Evolutionary conservation across 2,888 invertebrate species (phyloP).

Genomic region (Spilosoma lubricipeda): DNA sequence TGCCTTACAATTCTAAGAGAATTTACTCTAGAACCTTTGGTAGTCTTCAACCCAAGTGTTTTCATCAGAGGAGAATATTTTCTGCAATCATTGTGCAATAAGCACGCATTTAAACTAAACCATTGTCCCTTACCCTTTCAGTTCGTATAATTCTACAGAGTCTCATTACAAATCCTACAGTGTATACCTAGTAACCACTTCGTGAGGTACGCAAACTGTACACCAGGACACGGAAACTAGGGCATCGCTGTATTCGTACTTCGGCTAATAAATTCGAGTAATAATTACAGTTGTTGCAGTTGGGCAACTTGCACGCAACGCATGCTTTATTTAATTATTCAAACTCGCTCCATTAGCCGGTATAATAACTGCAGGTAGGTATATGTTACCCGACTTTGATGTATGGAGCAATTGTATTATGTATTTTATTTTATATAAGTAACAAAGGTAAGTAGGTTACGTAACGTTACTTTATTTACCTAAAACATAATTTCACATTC

Average conservation of each 20-base stretch:
- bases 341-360: conserved; percentile 46
- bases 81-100: background rate
- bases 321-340: conserved; percentile 47
- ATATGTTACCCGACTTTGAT: conserved; percentile 19
- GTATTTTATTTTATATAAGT: background rate
- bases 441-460: background rate
- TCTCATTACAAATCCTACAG: conserved; percentile 6
- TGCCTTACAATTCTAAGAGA: background rate
- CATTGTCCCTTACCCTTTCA: background rate
- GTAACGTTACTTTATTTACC: background rate
- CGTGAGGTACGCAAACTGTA: conserved; percentile 18
- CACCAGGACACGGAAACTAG: conserved; percentile 47
- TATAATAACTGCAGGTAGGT: conserved; percentile 47
- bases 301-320: conserved; percentile 43
- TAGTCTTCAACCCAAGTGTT: background rate
- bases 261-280: conserved; percentile 45
- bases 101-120: too few relatives aligned
- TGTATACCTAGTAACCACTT: background rate
- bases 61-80: background rate
- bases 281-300: conserved; percentile 41
- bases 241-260: conserved; percentile 33
- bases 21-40: background rate
- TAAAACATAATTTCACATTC: background rate
- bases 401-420: conserved; percentile 16
- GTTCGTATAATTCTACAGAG: background rate